These are phyloP conservation scores for Desmodus rotundus DNA, from an alignment of 2,113 vertebrate genomes.

Conservation along the genomic window DNA sequence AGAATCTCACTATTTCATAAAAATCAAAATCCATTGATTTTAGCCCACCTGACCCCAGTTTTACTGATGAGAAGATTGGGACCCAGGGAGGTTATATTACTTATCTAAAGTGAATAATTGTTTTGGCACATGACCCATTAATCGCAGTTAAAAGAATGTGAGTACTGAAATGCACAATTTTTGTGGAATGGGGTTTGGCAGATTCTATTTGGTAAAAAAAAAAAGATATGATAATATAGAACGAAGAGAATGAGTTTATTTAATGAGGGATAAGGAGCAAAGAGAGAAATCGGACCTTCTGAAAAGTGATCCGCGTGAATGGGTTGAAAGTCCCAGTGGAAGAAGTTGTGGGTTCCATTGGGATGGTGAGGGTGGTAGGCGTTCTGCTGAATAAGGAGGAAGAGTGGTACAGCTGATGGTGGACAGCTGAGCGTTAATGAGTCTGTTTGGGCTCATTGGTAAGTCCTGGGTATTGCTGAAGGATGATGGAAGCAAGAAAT, in stretches of 20 bases:
- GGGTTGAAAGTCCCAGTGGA: neutral
- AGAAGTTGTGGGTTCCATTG: neutral
- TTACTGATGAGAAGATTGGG: neutral
- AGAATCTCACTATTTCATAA: neutral
- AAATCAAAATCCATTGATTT: neutral
- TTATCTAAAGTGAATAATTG: neutral
- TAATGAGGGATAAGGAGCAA: neutral
- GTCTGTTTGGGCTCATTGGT: neutral
- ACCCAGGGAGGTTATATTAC: neutral
- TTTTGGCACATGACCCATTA: neutral
- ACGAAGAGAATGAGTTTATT: neutral
- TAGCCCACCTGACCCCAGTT: neutral
- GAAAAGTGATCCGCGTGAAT: neutral
- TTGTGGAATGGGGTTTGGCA: neutral
- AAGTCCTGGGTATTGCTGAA: slow-evolving; percentile 25
- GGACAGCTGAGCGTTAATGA: neutral
- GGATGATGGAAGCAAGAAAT: neutral
- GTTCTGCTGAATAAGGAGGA: neutral
- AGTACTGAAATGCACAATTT: neutral
- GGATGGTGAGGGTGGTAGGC: neutral
- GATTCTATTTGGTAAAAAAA: neutral
- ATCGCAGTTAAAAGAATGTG: neutral
- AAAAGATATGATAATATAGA: neutral
- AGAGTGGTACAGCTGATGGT: neutral
- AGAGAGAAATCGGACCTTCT: neutral